These are phyloP conservation scores for Nycteola revayana DNA, from an alignment of 2,888 invertebrate genomes.

Conservation along the genomic window DNA sequence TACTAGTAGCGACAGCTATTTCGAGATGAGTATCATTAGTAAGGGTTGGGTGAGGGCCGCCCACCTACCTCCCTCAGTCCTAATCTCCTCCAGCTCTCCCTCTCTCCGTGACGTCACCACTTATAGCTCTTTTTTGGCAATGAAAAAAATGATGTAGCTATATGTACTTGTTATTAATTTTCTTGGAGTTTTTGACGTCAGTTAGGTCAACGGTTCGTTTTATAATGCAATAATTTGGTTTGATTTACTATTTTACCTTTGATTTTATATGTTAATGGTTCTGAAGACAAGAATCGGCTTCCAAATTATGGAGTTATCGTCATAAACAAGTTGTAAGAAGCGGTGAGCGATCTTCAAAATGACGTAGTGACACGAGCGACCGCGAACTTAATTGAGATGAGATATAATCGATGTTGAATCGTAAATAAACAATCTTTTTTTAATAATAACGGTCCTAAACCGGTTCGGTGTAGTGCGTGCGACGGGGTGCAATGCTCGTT, in stretches of 20 bases:
- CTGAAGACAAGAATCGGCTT: too few species aligned
- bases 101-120: constrained; percentile 73
- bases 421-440: constrained; percentile 51
- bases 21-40: constrained; percentile 44
- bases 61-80: constrained; percentile 48
- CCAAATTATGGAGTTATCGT: too few species aligned
- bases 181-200: constrained; percentile 36
- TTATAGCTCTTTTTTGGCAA: constrained; percentile 68
- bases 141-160: constrained; percentile 66
- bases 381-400: constrained; percentile 43
- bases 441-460: constrained; percentile 59
- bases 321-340: constrained; percentile 1
- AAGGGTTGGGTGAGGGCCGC: constrained; percentile 45
- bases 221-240: constrained; percentile 18
- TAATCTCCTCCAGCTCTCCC: constrained; percentile 71
- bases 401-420: constrained; percentile 41
- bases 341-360: too few species aligned
- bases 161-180: constrained; percentile 50
- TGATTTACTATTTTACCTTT: too few species aligned
- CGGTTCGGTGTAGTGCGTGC: constrained; percentile 56
- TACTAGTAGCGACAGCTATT: too few species aligned
- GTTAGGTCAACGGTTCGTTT: constrained; percentile 44
- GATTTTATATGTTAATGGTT: too few species aligned
- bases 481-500: constrained; percentile 44
- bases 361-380: background rate